phyloP scores from a whole-genome alignment of 2,797 vertebrate genomes.

The Onychomys torridus region DNA sequence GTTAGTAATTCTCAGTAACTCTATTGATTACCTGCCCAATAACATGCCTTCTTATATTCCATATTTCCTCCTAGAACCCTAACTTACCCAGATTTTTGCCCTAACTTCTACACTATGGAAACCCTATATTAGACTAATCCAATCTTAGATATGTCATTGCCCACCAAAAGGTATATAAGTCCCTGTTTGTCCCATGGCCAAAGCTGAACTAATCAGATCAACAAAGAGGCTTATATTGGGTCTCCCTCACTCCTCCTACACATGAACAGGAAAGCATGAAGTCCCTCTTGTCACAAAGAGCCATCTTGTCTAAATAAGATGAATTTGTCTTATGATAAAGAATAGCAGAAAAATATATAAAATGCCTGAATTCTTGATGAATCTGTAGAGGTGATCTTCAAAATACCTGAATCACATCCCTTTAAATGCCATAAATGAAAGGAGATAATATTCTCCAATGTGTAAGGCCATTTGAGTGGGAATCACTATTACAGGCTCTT shows the following conservation, averaged over 20 bases:
- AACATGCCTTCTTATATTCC: not conserved
- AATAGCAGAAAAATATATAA: not conserved
- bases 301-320: not conserved
- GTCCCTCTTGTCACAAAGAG: not conserved
- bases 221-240: not conserved
- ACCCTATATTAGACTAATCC: not conserved
- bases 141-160: not conserved
- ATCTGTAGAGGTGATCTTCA: not conserved
- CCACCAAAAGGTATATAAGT: not conserved
- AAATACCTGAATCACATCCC: not conserved
- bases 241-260: not conserved
- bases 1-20: not conserved
- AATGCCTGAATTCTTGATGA: not conserved
- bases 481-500: not conserved
- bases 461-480: not conserved
- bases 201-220: not conserved
- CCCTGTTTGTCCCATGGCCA: not conserved
- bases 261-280: not conserved
- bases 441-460: not conserved
- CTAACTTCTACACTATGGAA: not conserved
- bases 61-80: conserved; percentile 12
- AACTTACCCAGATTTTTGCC: not conserved
- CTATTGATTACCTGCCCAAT: not conserved
- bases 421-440: not conserved
- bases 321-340: not conserved